phyloP scores from a whole-genome alignment of 2,797 vertebrate genomes.

The Carapus acus region DNA sequence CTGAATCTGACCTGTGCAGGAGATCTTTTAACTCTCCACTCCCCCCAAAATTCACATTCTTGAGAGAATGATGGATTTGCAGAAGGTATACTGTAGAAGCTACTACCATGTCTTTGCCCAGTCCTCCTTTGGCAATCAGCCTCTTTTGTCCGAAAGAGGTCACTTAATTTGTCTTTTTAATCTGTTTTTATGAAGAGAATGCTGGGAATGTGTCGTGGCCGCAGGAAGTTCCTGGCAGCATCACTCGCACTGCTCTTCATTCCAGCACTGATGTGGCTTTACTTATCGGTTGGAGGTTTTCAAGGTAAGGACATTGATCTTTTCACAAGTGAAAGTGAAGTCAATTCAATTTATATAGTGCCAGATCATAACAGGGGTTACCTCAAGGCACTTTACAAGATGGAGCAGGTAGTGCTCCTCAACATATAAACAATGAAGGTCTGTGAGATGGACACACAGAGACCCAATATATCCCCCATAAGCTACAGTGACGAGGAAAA shows the following conservation, averaged over 20 bases:
- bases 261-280: constrained; percentile 96
- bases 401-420: too few relatives aligned
- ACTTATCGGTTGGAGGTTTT: constrained; percentile 89
- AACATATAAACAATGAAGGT: too few relatives aligned
- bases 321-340: not conserved
- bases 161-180: constrained; percentile 60
- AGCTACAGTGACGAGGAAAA: too few relatives aligned
- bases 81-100: not conserved
- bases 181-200: constrained; percentile 79
- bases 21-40: too few relatives aligned
- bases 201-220: constrained; percentile 98
- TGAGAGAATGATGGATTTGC: too few relatives aligned
- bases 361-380: too few relatives aligned
- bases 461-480: too few relatives aligned
- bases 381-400: too few relatives aligned
- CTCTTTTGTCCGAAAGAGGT: constrained; percentile 69
- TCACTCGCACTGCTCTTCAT: constrained; percentile 89
- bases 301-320: constrained; percentile 76
- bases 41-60: too few relatives aligned
- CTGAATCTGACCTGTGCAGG: too few relatives aligned
- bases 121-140: constrained; percentile 19
- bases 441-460: too few relatives aligned
- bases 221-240: constrained; percentile 96
- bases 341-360: not conserved
- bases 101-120: constrained; percentile 1